Conservation (phyloP, 2,797 vertebrate genomes). For the Micromesistius poutassou region DNA sequence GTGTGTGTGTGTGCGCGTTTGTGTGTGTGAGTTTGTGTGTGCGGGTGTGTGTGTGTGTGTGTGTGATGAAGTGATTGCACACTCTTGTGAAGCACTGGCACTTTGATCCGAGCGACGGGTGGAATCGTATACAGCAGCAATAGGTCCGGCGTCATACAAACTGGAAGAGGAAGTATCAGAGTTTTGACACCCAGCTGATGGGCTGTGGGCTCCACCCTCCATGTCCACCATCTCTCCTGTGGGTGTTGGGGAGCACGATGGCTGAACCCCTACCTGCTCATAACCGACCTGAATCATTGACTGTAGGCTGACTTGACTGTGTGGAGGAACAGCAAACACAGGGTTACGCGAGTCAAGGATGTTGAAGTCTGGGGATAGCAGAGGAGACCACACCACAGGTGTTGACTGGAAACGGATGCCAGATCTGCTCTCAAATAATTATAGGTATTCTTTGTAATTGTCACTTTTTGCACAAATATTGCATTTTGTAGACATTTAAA, state of each 20-base stretch:
- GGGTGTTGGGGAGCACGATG: neutral
- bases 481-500: too few relatives aligned
- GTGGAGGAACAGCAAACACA: neutral
- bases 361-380: neutral
- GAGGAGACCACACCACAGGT: neutral
- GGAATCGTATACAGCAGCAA: neutral
- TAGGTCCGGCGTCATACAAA: neutral
- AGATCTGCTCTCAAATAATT: neutral
- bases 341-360: neutral
- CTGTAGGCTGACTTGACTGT: neutral
- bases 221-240: neutral
- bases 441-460: too few relatives aligned
- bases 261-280: neutral
- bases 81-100: neutral
- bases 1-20: neutral
- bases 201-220: too few relatives aligned
- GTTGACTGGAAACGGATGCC: neutral
- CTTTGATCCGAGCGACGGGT: neutral
- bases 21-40: constrained; percentile 18
- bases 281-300: neutral
- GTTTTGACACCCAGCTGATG: neutral
- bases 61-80: constrained; percentile 15
- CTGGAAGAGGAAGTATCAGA: neutral
- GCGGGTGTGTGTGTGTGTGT: constrained; percentile 14
- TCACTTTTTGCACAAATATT: too few relatives aligned